Conservation (phyloP, 2,113 vertebrate species). For the Austrofundulus limnaeus region DNA sequence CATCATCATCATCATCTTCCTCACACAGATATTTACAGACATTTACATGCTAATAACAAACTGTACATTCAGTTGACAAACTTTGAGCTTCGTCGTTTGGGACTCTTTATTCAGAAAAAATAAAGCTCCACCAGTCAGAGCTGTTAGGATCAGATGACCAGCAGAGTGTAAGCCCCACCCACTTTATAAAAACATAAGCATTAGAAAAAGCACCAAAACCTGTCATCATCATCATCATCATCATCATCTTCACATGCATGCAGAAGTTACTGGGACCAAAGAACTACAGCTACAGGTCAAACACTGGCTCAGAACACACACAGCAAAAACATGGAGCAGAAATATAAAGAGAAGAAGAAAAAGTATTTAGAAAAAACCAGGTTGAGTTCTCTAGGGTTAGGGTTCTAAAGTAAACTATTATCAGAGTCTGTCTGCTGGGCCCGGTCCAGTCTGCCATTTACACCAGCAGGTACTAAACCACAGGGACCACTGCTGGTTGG, state of each 20-base stretch:
- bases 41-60: slow-evolving; percentile 79
- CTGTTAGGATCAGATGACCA: slow-evolving; percentile 32
- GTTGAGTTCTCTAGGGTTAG: too few species aligned
- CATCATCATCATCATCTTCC: slow-evolving; percentile 45
- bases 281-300: slow-evolving; percentile 67
- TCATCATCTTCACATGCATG: slow-evolving; percentile 60
- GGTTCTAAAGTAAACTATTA: too few species aligned
- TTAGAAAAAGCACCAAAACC: slow-evolving; percentile 43
- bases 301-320: slow-evolving; percentile 54
- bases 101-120: slow-evolving; percentile 45
- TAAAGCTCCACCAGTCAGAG: slow-evolving; percentile 54
- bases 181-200: slow-evolving; percentile 7
- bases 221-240: too few species aligned
- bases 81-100: slow-evolving; percentile 28
- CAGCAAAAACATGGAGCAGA: slow-evolving; percentile 44
- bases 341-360: slow-evolving; percentile 23
- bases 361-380: slow-evolving; percentile 3
- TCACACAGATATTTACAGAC: slow-evolving; percentile 75
- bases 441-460: too few species aligned
- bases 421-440: not conserved
- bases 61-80: slow-evolving; percentile 76
- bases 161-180: slow-evolving; percentile 19
- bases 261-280: slow-evolving; percentile 47
- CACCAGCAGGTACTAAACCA: not conserved
- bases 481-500: not conserved